These are phyloP conservation scores for Actenoides hombroni DNA, from an alignment of 2,113 vertebrate species.

Conservation along the genomic window DNA sequence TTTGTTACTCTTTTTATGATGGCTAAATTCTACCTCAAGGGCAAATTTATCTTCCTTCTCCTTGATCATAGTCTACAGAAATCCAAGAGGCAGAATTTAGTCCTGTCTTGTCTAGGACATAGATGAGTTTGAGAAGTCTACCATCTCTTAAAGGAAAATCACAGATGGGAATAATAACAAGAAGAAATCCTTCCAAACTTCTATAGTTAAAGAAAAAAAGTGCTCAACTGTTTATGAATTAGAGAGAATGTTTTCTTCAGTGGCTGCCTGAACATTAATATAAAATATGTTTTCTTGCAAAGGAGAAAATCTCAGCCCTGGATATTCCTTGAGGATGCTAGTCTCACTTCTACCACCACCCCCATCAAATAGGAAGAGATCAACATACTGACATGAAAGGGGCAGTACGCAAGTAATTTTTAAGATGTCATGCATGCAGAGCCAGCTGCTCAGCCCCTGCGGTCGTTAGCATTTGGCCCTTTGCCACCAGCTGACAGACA, in stretches of 20 bases:
- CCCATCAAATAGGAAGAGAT: not conserved
- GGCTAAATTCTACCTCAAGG: not conserved
- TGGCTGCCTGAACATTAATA: not conserved
- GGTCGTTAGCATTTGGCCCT: not conserved
- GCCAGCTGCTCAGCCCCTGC: constrained; percentile 20
- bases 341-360: not conserved
- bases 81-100: not conserved
- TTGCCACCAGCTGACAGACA: constrained; percentile 28
- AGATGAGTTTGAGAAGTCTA: not conserved
- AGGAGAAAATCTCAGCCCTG: not conserved
- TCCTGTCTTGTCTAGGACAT: not conserved
- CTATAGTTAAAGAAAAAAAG: not conserved
- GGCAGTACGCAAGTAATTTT: not conserved
- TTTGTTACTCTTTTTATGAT: not conserved
- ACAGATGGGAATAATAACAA: not conserved
- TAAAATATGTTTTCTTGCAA: not conserved
- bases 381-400: not conserved
- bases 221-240: not conserved
- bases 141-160: not conserved
- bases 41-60: not conserved
- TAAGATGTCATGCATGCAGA: not conserved
- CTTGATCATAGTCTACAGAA: not conserved
- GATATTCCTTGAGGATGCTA: not conserved
- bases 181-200: not conserved
- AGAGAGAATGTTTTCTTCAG: not conserved